Base-by-base conservation (phyloP, 1,140 invertebrate genomes). In the Hetaerina americana region DNA sequence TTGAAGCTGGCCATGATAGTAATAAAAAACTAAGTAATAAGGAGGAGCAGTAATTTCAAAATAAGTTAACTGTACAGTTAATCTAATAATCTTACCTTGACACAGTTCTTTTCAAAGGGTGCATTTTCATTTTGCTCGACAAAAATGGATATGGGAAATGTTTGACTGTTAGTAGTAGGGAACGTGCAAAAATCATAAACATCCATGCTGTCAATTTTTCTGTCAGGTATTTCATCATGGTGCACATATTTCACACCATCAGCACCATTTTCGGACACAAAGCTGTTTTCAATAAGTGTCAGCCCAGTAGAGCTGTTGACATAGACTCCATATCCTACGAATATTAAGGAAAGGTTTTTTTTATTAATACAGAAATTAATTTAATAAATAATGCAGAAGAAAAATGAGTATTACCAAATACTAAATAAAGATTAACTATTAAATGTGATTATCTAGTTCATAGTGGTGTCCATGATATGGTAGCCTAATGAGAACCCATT, bases 191-290 rank as follows among this genome's bases (percentile, higher is more conserved):
- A 87, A 78, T 95, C 92, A 76, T 88, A 89, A 69, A 91, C 84
- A 75, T 90, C 87, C 71, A 87, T 87, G 72, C 89, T 84, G 78
- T 92, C 89, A 29, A 77, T 70, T 74, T 86, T 85, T 74, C 90
- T 87, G 70, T 90, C 87, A 12, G 87, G 86, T 74, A 87, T 84
- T 76, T 89, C 84, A 78, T 95, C 92, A 75, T 93, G 88, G 67
- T 90, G 88, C 22, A 92, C 86, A 80, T 92, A 95, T 78, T 90
- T 89, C 40, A 97, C 82, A 18, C 94, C 95, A 81, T 97, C 94
- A 0, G 86, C 92, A 0, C 88, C 90, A 80, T 96, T 97, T 74
- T 92, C 87, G 49, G 86, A 84, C 22, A 96, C 83, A 18, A 84
- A 81, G 76, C 90, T 92, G 72, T 88, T 87, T 66, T 90, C 86